These are phyloP conservation scores for Bathynomus jamesi DNA, from an alignment of 1,140 invertebrate genomes.

Conservation along the genomic window DNA sequence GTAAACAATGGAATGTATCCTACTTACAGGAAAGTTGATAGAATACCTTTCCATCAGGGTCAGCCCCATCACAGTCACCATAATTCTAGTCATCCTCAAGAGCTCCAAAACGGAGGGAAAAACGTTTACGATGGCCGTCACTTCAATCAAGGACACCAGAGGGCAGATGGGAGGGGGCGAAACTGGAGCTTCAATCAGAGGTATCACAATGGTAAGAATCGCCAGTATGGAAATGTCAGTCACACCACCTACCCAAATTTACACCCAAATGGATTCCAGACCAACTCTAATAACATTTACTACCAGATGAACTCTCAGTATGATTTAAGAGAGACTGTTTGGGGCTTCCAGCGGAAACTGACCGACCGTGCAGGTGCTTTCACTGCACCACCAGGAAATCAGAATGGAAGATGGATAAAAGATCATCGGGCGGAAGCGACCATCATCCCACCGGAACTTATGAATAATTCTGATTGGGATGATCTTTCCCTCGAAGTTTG, in stretches of 20 bases:
- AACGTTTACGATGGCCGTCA: not conserved
- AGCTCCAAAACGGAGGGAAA: not conserved
- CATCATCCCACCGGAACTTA: constrained; percentile 14
- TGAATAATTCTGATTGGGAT: constrained; percentile 23
- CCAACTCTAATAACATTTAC: constrained; percentile 11
- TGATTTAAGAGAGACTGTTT: not conserved
- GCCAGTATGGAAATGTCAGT: constrained; percentile 5
- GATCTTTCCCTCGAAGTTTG: constrained; percentile 62
- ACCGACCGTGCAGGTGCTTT: constrained; percentile 24
- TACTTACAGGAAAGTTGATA: not conserved
- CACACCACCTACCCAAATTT: constrained; percentile 1
- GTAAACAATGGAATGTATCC: not conserved
- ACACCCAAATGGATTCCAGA: constrained; percentile 12
- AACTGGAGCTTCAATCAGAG: constrained; percentile 11
- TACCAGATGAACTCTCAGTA: not conserved
- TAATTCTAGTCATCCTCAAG: not conserved
- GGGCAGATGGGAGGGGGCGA: not conserved
- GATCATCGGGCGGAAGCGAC: constrained; percentile 13
- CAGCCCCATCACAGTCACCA: not conserved
- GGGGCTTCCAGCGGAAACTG: constrained; percentile 10
- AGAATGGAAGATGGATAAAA: constrained; percentile 7
- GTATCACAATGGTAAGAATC: not conserved
- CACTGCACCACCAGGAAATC: constrained; percentile 1
- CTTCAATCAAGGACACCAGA: not conserved
- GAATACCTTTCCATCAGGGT: not conserved